A percentile compares a stretch with the other conserved stretches of the same genome.
phyloP scores from a whole-genome alignment of 2,888 invertebrate genomes.

The Chymomyza amoena region DNA sequence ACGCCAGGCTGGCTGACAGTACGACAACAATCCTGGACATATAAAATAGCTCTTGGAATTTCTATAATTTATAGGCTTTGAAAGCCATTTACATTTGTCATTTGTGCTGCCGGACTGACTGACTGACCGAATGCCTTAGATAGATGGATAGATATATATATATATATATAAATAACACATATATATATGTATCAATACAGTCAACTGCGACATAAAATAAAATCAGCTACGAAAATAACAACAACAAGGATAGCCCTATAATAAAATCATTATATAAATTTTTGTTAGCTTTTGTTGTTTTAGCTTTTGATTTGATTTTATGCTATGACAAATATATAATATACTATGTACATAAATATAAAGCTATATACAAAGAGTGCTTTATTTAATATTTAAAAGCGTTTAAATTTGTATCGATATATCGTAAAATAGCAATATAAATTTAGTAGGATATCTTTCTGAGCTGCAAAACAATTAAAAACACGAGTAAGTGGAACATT shows the following conservation, averaged over 20 bases:
- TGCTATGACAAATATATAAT: constrained; percentile 4
- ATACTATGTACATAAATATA: no score
- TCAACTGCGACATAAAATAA: constrained; percentile 17
- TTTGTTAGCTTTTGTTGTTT: constrained; percentile 25
- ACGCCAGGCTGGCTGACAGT: constrained; percentile 11
- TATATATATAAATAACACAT: no score
- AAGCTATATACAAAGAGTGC: no score
- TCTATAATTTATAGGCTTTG: constrained; percentile 69
- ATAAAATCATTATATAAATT: constrained; percentile 60
- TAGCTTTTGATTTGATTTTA: constrained; percentile 37
- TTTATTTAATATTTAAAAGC: no score
- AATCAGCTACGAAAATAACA: neutral
- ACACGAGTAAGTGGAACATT: no score
- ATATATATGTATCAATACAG: constrained; percentile 29
- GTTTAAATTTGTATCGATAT: no score
- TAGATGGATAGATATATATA: neutral
- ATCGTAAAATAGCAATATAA: no score
- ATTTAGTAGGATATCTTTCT: no score
- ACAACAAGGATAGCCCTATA: constrained; percentile 25
- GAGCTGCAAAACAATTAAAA: no score
- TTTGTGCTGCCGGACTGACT: constrained; percentile 24
- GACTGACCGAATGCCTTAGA: constrained; percentile 16
- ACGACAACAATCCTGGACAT: constrained; percentile 58
- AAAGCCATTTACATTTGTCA: constrained; percentile 67
- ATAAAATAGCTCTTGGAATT: constrained; percentile 60